Evolutionary conservation across 2,113 vertebrate species (phyloP).

Genomic region (Cyprinodon tularosa): DNA sequence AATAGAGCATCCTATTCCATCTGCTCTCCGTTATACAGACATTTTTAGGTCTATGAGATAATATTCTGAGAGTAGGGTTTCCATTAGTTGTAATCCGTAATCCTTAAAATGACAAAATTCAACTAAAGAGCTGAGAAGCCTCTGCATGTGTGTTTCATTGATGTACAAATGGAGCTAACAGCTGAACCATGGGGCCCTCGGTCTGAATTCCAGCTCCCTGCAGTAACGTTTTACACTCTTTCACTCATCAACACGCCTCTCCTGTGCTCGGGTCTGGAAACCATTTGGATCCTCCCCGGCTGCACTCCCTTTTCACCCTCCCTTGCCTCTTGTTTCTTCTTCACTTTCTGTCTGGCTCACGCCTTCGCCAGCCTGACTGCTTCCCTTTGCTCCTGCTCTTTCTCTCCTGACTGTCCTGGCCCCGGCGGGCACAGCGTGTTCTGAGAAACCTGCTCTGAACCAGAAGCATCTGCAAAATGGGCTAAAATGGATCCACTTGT

Average conservation of each 20-base stretch:
- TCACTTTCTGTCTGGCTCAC: slow-evolving; percentile 24
- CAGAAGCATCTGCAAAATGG: slow-evolving; percentile 53
- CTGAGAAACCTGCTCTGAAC: slow-evolving; percentile 42
- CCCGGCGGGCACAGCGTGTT: slow-evolving; percentile 55
- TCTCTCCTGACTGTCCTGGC: slow-evolving; percentile 30
- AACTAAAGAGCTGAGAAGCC: background rate
- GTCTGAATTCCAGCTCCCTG: slow-evolving; percentile 40
- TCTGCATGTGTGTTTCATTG: slow-evolving; percentile 4
- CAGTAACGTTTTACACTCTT: slow-evolving; percentile 58
- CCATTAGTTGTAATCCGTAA: background rate
- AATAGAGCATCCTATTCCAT: no score
- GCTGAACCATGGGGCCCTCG: slow-evolving; percentile 39
- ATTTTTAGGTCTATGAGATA: background rate
- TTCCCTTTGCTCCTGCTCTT: slow-evolving; percentile 26
- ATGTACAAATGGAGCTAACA: slow-evolving; percentile 34
- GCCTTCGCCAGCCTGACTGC: background rate
- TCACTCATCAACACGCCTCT: slow-evolving; percentile 20
- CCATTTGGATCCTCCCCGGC: slow-evolving; percentile 56
- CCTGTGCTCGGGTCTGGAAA: slow-evolving; percentile 39
- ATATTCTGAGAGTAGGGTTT: background rate
- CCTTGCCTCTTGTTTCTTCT: slow-evolving; percentile 1
- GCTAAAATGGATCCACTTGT: slow-evolving; percentile 48
- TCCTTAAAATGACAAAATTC: background rate
- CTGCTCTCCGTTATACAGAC: no score
- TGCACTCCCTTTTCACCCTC: slow-evolving; percentile 15